Evolutionary conservation across 2,888 invertebrate genomes (phyloP).

Genomic region (Tolmerus cingulatus): DNA sequence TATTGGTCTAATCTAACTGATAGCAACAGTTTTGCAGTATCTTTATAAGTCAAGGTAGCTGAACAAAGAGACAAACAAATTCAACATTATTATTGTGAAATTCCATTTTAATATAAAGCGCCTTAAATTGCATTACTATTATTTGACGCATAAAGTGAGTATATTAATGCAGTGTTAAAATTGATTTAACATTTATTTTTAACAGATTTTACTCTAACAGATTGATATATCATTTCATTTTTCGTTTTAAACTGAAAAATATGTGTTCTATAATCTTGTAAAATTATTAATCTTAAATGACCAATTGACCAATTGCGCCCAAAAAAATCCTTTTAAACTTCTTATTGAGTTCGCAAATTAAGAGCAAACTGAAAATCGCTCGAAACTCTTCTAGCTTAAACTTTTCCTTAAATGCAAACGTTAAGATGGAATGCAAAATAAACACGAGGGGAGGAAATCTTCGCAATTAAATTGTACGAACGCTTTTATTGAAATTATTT

Average conservation of each 20-base stretch:
- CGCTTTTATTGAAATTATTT: background rate
- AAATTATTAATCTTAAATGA: background rate
- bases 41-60: background rate
- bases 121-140: too few species aligned
- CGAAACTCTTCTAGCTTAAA: background rate
- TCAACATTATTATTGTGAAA: background rate
- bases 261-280: too few species aligned
- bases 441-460: background rate
- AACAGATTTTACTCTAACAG: too few species aligned
- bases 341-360: background rate
- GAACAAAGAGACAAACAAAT: background rate
- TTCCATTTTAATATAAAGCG: too few species aligned
- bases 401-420: background rate
- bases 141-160: too few species aligned
- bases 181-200: too few species aligned
- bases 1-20: background rate
- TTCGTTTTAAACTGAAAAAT: background rate
- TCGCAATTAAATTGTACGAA: background rate
- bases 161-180: too few species aligned
- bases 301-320: background rate
- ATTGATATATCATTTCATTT: background rate
- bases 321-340: background rate
- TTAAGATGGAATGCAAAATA: background rate
- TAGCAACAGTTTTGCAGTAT: background rate
- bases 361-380: background rate